A percentile compares a stretch with the other conserved stretches of the same genome.
Conservation (phyloP, 2,113 vertebrate species). For the Bucco capensis region DNA sequence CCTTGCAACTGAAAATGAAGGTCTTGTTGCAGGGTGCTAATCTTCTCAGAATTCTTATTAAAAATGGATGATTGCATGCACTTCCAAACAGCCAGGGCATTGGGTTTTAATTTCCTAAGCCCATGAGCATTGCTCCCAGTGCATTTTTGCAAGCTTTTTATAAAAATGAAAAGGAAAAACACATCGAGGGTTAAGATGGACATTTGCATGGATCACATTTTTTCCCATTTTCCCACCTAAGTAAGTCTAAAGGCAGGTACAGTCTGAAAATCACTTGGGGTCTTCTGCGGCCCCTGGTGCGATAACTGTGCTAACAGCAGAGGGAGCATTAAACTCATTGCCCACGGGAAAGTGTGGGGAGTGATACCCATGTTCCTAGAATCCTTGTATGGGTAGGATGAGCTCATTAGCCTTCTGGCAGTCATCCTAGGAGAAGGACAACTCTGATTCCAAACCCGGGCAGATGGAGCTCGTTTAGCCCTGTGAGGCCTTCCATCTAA, state of each 20-base stretch:
- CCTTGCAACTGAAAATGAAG: constrained; percentile 24
- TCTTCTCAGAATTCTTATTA: constrained; percentile 62
- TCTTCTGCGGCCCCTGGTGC: too few relatives aligned
- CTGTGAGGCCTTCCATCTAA: too few relatives aligned
- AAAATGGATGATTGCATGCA: constrained; percentile 54
- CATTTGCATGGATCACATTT: background rate
- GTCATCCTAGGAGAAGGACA: too few relatives aligned
- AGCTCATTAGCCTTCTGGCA: too few relatives aligned
- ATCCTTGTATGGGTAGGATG: too few relatives aligned
- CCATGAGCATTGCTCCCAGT: background rate
- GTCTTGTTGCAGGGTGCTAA: constrained; percentile 53
- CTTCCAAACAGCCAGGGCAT: constrained; percentile 3
- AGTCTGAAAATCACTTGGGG: too few relatives aligned
- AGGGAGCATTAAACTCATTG: too few relatives aligned
- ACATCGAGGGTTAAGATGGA: background rate
- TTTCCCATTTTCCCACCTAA: background rate
- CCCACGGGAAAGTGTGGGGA: too few relatives aligned
- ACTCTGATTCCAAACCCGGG: too few relatives aligned
- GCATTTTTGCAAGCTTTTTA: background rate
- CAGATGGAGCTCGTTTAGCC: too few relatives aligned
- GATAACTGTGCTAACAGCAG: too few relatives aligned
- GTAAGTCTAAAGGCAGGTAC: background rate
- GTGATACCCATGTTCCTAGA: too few relatives aligned
- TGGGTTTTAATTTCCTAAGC: constrained; percentile 23
- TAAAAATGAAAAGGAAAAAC: background rate